These are phyloP conservation scores for Hymenopus coronatus DNA, from an alignment of 2,888 invertebrate species.

Conservation along the genomic window DNA sequence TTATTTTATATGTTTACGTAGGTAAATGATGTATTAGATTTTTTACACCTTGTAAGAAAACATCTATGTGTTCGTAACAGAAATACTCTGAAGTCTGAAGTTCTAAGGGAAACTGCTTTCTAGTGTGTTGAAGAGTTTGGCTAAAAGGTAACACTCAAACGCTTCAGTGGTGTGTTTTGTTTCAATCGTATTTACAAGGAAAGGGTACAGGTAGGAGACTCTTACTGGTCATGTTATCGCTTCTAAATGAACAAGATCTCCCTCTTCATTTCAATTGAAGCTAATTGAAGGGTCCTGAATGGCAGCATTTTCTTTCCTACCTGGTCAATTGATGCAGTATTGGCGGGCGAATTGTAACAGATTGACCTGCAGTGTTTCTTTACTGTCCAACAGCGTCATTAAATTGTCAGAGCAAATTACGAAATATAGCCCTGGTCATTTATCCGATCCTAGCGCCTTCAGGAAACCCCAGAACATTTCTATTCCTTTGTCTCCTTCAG, in stretches of 20 bases:
- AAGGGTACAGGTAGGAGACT: not conserved
- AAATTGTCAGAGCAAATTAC: slow-evolving; percentile 23
- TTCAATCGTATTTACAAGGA: not conserved
- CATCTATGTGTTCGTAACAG: too few relatives aligned
- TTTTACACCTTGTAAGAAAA: too few relatives aligned
- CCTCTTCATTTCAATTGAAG: not conserved
- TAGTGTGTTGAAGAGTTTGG: not conserved
- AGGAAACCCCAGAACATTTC: not conserved
- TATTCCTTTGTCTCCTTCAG: not conserved
- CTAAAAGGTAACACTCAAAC: not conserved
- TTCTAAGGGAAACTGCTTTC: too few relatives aligned
- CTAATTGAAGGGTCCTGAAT: not conserved
- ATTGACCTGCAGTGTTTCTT: not conserved
- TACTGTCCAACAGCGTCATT: not conserved
- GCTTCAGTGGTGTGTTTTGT: not conserved
- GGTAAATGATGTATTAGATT: too few relatives aligned
- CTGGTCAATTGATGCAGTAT: not conserved
- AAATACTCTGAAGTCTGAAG: too few relatives aligned
- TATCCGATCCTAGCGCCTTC: not conserved
- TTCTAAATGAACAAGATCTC: not conserved
- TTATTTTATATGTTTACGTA: too few relatives aligned
- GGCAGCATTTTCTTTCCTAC: not conserved
- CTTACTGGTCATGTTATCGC: not conserved
- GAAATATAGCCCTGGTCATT: not conserved
- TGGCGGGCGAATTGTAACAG: not conserved